These are phyloP conservation scores for Psix sp. DNA, from an alignment of 1,140 invertebrate species.

Conservation along the genomic window DNA sequence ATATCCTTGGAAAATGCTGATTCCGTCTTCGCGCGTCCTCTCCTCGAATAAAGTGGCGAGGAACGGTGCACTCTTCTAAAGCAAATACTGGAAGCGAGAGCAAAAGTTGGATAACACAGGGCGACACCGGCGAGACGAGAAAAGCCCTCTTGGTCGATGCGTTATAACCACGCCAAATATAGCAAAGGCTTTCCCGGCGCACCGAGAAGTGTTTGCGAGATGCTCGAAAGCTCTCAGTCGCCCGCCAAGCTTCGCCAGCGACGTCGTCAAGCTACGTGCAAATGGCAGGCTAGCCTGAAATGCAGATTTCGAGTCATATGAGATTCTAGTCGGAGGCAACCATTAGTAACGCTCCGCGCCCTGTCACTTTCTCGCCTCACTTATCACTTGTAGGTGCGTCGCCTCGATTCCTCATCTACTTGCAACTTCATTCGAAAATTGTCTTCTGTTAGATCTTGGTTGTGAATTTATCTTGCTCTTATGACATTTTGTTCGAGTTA, in stretches of 20 bases:
- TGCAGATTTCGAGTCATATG: slow-evolving; percentile 73
- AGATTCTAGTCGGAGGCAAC: slow-evolving; percentile 52
- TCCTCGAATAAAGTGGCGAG: slow-evolving; percentile 67
- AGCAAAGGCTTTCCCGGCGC: slow-evolving; percentile 50
- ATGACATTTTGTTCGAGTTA: slow-evolving; percentile 39
- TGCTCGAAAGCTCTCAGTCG: slow-evolving; percentile 74
- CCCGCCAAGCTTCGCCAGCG: slow-evolving; percentile 49
- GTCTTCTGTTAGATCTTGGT: slow-evolving; percentile 36
- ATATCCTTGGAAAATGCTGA: slow-evolving; percentile 70
- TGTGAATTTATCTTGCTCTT: slow-evolving; percentile 67
- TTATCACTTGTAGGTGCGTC: slow-evolving; percentile 56
- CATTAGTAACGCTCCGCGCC: slow-evolving; percentile 33
- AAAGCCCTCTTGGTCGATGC: slow-evolving; percentile 36
- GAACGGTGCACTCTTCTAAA: slow-evolving; percentile 65
- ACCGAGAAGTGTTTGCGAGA: slow-evolving; percentile 73
- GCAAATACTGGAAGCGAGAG: slow-evolving; percentile 72
- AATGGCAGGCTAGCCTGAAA: slow-evolving; percentile 72
- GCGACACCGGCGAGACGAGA: slow-evolving; percentile 53
- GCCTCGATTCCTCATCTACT: slow-evolving; percentile 40
- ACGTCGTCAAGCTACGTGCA: slow-evolving; percentile 45
- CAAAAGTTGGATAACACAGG: slow-evolving; percentile 69
- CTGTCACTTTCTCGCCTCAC: slow-evolving; percentile 60
- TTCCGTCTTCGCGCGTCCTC: slow-evolving; percentile 57
- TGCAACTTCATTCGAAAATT: slow-evolving; percentile 47
- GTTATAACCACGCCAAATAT: slow-evolving; percentile 46